Percentiles rank a stretch among this genome's conserved stretches.
phyloP scores from a whole-genome alignment of 1,140 invertebrate species.

The Amyelois transitella region DNA sequence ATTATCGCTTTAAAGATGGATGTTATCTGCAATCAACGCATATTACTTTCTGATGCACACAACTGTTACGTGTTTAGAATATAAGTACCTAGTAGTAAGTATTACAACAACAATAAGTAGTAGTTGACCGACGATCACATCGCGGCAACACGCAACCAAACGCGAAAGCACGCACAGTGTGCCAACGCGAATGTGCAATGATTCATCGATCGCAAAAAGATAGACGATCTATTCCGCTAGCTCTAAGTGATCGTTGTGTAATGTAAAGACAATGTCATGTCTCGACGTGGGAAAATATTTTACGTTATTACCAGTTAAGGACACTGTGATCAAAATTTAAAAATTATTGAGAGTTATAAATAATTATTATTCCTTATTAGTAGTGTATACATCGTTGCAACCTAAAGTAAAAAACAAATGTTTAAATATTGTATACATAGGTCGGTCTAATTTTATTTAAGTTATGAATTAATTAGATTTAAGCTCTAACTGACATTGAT shows the following conservation, averaged over 20 bases:
- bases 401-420: too few species aligned
- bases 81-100: too few species aligned
- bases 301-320: slow-evolving; percentile 72
- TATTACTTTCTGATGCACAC: slow-evolving; percentile 53
- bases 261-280: slow-evolving; percentile 61
- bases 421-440: slow-evolving; percentile 74
- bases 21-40: slow-evolving; percentile 41
- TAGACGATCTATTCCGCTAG: slow-evolving; percentile 58
- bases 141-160: slow-evolving; percentile 44
- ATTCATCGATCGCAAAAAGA: too few species aligned
- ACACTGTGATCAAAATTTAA: slow-evolving; percentile 74
- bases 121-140: too few species aligned
- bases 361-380: slow-evolving; percentile 70
- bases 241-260: slow-evolving; percentile 48
- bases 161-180: slow-evolving; percentile 59
- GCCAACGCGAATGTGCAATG: slow-evolving; percentile 65
- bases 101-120: too few species aligned
- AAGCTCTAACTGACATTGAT: slow-evolving; percentile 2
- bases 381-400: slow-evolving; percentile 73
- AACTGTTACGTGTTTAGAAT: slow-evolving; percentile 44
- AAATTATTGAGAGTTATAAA: slow-evolving; percentile 74
- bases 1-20: slow-evolving; percentile 39
- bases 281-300: slow-evolving; percentile 66
- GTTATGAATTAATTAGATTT: slow-evolving; percentile 42
- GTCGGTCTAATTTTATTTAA: slow-evolving; percentile 67